Evolutionary conservation across 1,140 invertebrate genomes (phyloP).

Genomic region (Tetramorium simillimum): DNA sequence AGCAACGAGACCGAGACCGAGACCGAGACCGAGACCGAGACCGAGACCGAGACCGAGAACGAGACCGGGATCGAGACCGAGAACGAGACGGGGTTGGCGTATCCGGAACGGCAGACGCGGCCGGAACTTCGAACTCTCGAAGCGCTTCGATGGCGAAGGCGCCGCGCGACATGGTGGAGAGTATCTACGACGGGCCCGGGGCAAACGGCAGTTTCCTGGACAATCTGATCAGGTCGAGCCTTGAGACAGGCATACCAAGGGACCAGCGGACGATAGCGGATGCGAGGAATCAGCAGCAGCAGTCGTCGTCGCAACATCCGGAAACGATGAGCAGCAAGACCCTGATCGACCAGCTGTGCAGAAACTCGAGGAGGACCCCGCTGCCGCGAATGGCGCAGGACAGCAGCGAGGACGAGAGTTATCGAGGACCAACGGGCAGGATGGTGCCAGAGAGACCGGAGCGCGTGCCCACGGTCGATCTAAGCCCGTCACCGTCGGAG

Average conservation of each 20-base stretch:
- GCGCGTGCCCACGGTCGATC: constrained; percentile 83
- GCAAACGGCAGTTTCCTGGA: constrained; percentile 92
- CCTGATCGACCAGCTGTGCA: constrained; percentile 90
- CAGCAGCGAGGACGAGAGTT: constrained; percentile 83
- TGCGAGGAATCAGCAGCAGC: constrained; percentile 69
- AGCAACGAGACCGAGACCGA: constrained; percentile 52
- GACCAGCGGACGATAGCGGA: constrained; percentile 79
- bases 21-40: too few relatives aligned
- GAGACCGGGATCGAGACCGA: constrained; percentile 47
- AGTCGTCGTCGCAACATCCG: constrained; percentile 82
- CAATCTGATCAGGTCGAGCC: constrained; percentile 92
- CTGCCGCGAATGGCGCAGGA: constrained; percentile 83
- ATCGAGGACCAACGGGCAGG: constrained; percentile 75
- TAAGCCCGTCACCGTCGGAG: constrained; percentile 83
- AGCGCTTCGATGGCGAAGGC: constrained; percentile 84
- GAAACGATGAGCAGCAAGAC: constrained; percentile 88
- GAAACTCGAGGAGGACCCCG: constrained; percentile 87
- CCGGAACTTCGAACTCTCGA: constrained; percentile 80
- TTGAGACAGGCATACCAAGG: constrained; percentile 87
- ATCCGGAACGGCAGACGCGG: constrained; percentile 74
- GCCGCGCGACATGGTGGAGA: constrained; percentile 87
- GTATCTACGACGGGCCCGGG: constrained; percentile 87
- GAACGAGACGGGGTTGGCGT: constrained; percentile 74
- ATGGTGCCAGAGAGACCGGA: constrained; percentile 81
- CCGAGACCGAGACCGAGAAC: constrained; percentile 6